Percentiles rank a stretch among this genome's conserved stretches.
These are phyloP conservation scores for Rotaria sp. DNA, from an alignment of 2,888 invertebrate genomes.

Conservation along the genomic window DNA sequence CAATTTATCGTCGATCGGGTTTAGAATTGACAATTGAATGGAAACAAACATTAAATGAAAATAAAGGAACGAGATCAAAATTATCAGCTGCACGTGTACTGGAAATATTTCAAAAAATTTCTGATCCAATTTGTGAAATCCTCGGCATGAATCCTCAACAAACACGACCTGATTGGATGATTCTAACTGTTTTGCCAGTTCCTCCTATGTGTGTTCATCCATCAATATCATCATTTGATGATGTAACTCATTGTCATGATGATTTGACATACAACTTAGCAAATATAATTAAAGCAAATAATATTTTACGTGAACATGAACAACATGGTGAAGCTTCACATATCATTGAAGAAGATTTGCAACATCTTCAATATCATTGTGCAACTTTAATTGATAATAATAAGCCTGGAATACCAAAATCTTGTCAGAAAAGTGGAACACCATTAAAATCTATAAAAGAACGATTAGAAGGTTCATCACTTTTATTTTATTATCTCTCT, in stretches of 20 bases:
- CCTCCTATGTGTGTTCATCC: constrained; percentile 86
- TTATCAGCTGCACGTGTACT: constrained; percentile 90
- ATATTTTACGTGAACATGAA: constrained; percentile 87
- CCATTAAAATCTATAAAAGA: constrained; percentile 95
- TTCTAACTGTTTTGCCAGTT: constrained; percentile 89
- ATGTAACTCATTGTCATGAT: constrained; percentile 82
- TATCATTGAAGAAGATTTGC: constrained; percentile 88
- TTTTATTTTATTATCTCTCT: no score
- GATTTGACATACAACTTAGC: constrained; percentile 97
- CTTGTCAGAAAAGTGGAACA: constrained; percentile 97
- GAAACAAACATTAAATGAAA: constrained; percentile 93
- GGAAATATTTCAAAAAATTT: constrained; percentile 89
- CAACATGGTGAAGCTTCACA: constrained; percentile 93
- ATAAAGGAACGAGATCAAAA: constrained; percentile 78
- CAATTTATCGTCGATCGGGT: constrained; percentile 77
- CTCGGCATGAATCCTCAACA: constrained; percentile 77
- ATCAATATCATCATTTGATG: constrained; percentile 96
- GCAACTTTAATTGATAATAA: constrained; percentile 96
- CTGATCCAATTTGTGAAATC: constrained; percentile 47
- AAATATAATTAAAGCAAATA: constrained; percentile 95
- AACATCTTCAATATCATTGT: constrained; percentile 95
- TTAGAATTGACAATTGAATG: constrained; percentile 92
- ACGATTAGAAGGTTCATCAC: constrained; percentile 65
- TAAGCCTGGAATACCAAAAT: constrained; percentile 87
- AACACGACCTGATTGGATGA: constrained; percentile 98